Percentiles rank a stretch among this genome's conserved stretches.
Evolutionary conservation across 2,888 invertebrate species (phyloP).

Genomic region (Meiosimyza decipiens): DNA sequence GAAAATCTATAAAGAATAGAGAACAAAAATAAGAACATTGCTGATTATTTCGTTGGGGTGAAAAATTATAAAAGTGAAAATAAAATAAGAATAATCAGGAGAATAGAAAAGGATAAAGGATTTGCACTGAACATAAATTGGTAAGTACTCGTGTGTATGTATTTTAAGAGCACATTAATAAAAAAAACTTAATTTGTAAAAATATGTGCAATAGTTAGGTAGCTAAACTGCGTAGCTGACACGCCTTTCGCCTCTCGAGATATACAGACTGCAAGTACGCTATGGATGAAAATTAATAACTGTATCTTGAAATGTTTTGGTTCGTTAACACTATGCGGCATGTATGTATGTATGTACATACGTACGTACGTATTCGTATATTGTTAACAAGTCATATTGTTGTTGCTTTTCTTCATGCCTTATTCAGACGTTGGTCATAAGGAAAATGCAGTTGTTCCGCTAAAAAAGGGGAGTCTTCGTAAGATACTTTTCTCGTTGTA

Average conservation of each 20-base stretch:
- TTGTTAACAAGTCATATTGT: neutral
- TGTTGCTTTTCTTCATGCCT: neutral
- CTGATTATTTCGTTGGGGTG: conserved; percentile 2
- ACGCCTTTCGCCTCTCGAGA: neutral
- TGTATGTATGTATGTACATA: neutral
- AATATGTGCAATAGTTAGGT: too few species aligned
- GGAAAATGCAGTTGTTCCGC: conserved; percentile 2
- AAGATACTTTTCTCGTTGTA: conserved; percentile 5
- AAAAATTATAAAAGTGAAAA: neutral
- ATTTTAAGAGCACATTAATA: neutral
- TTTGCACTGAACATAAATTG: conserved; percentile 22
- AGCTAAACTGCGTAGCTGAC: neutral
- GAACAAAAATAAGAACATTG: neutral
- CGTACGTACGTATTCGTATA: neutral
- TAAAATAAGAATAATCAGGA: neutral
- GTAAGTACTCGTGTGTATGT: conserved; percentile 29
- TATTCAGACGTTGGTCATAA: conserved; percentile 3
- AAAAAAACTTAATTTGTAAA: neutral
- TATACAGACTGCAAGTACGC: neutral
- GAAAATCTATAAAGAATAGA: conserved; percentile 14
- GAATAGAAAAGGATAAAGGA: conserved; percentile 28
- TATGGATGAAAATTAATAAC: conserved; percentile 7
- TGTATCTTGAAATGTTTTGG: conserved; percentile 15
- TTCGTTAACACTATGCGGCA: conserved; percentile 19
- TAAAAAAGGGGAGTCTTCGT: conserved; percentile 14